phyloP scores from a whole-genome alignment of 2,888 invertebrate genomes.

The Apamea monoglypha region DNA sequence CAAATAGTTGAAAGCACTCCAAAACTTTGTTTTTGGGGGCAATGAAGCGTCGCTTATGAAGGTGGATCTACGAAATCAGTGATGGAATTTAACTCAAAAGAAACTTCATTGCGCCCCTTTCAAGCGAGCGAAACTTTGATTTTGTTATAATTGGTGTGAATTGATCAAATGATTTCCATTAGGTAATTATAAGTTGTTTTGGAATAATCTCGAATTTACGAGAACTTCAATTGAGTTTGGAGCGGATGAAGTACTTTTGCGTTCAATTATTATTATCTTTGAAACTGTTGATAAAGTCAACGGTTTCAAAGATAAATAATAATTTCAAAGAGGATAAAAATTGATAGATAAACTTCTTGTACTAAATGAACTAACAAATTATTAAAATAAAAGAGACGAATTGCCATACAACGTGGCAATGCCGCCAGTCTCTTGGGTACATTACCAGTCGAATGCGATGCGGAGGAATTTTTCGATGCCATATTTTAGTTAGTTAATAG shows the following conservation, averaged over 20 bases:
- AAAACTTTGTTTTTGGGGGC: slow-evolving; percentile 51
- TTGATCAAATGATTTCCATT: slow-evolving; percentile 59
- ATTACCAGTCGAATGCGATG: not conserved
- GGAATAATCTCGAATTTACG: slow-evolving; percentile 23
- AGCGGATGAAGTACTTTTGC: slow-evolving; percentile 3
- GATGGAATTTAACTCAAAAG: slow-evolving; percentile 49
- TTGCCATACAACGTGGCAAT: not conserved
- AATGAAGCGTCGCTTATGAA: slow-evolving; percentile 50
- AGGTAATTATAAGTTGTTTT: slow-evolving; percentile 54
- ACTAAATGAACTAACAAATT: too few species aligned
- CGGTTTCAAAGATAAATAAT: too few species aligned
- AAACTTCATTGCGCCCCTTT: slow-evolving; percentile 49
- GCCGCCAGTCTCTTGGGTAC: not conserved
- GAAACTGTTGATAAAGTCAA: not conserved
- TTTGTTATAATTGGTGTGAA: slow-evolving; percentile 59
- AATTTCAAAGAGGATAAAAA: too few species aligned
- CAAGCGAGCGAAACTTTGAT: slow-evolving; percentile 50
- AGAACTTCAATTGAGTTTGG: slow-evolving; percentile 23
- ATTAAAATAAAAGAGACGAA: not conserved
- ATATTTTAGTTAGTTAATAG: not conserved
- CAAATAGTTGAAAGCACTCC: slow-evolving; percentile 61
- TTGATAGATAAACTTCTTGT: not conserved
- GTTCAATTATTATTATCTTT: slow-evolving; percentile 5
- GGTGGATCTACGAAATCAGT: slow-evolving; percentile 46
- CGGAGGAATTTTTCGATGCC: not conserved